A percentile compares a stretch with the other conserved stretches of the same genome.
These are phyloP conservation scores for Deilephila elpenor DNA, from an alignment of 2,888 invertebrate genomes.

Conservation along the genomic window DNA sequence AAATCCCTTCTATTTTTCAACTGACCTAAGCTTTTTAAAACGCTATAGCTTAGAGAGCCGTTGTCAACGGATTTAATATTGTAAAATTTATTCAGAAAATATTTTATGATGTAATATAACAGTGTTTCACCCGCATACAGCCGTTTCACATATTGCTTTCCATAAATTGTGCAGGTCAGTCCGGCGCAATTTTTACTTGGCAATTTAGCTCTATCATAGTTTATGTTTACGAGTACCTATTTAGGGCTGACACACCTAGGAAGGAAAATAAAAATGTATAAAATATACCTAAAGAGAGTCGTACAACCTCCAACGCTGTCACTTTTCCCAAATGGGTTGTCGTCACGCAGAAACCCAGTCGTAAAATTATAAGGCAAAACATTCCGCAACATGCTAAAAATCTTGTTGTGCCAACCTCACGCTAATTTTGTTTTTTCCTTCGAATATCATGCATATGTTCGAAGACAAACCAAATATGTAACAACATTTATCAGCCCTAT, in stretches of 20 bases:
- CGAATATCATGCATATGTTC: no score
- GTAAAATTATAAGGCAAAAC: no score
- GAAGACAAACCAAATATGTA: no score
- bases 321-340: no score
- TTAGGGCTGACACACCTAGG: background rate
- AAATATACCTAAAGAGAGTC: no score
- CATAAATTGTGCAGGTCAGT: constrained; percentile 25
- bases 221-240: background rate
- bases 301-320: no score
- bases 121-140: background rate
- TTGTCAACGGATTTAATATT: constrained; percentile 8
- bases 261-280: background rate
- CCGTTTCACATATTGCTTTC: constrained; percentile 18
- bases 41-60: background rate
- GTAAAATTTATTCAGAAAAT: background rate
- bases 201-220: constrained; percentile 23
- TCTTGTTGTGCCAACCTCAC: no score
- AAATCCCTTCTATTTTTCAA: no score
- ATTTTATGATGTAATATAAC: constrained; percentile 10
- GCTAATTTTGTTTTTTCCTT: no score
- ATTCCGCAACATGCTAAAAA: no score
- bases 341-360: no score
- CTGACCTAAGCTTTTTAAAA: background rate
- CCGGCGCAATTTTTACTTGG: constrained; percentile 3
- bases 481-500: no score